Base-by-base conservation (phyloP, 2,888 invertebrate species). In the Azorinus chamasolen region DNA sequence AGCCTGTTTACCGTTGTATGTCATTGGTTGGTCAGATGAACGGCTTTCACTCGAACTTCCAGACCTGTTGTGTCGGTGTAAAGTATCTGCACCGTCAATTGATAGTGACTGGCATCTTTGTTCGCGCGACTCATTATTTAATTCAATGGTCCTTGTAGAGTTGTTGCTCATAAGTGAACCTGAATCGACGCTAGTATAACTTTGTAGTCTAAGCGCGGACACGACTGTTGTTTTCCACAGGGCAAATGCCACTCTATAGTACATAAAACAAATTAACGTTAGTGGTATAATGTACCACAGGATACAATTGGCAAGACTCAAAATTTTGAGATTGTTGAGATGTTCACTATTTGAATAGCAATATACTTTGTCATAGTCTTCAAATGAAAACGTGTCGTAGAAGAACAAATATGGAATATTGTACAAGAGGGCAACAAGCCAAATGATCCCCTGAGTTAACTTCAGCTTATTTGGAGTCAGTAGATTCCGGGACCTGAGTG, bases 401-500 rank as follows among this genome's bases (percentile, higher is more conserved):
- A 96, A 96, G 83, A 97, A 95, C 91, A 97, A 96, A 90, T 96
- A 96, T 0, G 97, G 97, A 2, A 96, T 95, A 78, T 96, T 97
- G 94, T 97, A 97, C 0, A 96, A 94, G 0, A 96, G 96, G 81
- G 97, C 96, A 20, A 96, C 95, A 62, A 96, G 94, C 97, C 97
- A 97, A 5, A 97, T 97, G 1, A 95, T 94, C 22, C 95, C 93
- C 84, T 97, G 96, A 61, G 96, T 96, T 90, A 96, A 95, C 94
- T 96, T 94, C 58, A 97, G 94, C 88, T 87, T 69, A 43, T 95
- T 95, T 10, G 96, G 95, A 0, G 97, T 97, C 74, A 97, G 94
- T 84, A 97, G 96, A 90, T 96, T 96, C 90, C 96, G 96, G 92
- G 96, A 96, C 43, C 96, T 96, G 96, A 97, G 92, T 96, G 97